Base-by-base conservation (phyloP, 2,113 vertebrate species). In the Todiramphus chloris region DNA sequence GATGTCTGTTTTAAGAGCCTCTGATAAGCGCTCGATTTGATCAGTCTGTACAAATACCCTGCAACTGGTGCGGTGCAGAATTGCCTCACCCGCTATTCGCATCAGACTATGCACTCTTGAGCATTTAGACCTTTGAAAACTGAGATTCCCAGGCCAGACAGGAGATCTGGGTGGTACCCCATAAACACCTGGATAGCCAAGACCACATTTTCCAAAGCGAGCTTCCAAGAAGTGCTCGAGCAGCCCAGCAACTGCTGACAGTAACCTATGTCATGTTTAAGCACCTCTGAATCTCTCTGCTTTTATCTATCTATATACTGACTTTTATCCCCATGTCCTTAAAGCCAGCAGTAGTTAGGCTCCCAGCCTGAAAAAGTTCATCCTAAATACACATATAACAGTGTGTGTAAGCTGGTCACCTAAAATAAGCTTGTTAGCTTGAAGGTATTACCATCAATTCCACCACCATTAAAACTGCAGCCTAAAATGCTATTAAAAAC, bases 71-170 rank as follows among this genome's bases (percentile, higher is more conserved):
- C 41, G 3, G 6, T 1, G n/a, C 60, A 48, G 2, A 8, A 55
- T 33, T 84, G n/a, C 68, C 83, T 17, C 63, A 43, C 41, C 25
- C 30, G 0, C 8, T 10, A 4, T 16, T 51, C 72, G 15, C 23
- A 3, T 1, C 2, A 4, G 80, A 43, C 30, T 12, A 2, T 6
- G 3, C 5, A 1, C 23, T 62, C 19, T 2, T 2, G 18, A 20
- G 70, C 41, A 11, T 11, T 63, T 31, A 13, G 31, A 55, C 43
- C 64, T 18, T 48, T 76, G 31, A 25, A 77, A 86, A 50, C 30
- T 6, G n/a, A 66, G 63, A 64, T 77, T 81, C 87, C 56, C 11
- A 41, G 35, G 64, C 13, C 24, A 59, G 31, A 5, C n/a, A 33
- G 14, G 24, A 10, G 2, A 50, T 4, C 7, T 48, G 9, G 6